Base-by-base conservation (phyloP, 1,140 invertebrate species). In the Agrilus planipennis region DNA sequence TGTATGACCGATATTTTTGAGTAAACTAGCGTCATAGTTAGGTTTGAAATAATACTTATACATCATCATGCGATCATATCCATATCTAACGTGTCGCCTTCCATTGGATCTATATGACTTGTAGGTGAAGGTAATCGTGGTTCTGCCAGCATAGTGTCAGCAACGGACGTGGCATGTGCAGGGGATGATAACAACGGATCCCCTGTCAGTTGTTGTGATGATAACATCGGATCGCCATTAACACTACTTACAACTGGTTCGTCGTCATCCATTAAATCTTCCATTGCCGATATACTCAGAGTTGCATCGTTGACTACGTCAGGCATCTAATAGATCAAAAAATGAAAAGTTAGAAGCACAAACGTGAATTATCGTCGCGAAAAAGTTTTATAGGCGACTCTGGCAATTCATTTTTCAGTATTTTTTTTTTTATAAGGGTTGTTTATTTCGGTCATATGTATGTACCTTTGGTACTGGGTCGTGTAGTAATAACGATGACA, bases 231-330 rank as follows among this genome's bases (percentile, higher is more conserved):
- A 55, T 84, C 80, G 25, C 76, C 75, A 42, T 60, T 60, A 0
- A 57, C 50, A 9, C 69, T 63, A 42, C 74, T 71, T 2, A 79
- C 69, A 0, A 77, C 68, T 37, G 69, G 70, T 11, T 79, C 75
- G 52, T 88, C 84, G 51, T 88, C 84, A 49, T 85, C 82, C 80
- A 86, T 85, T 37, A 84, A 66, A 61, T 86, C 82, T 48, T 84
- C 81, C 43, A 85, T 75, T 44, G 81, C 77, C 42, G 77, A 73
- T 44, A 82, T 68, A 51, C 72, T 77, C 35, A 83, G 61, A 14
- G 65, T 65, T 19, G 72, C 73, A 14, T 71, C 71, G 7, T 63
- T 57, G 20, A 73, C 64, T 11, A 73, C 59, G 37, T 75, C 72
- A 16, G 71, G 70, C 53, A 74, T 69, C 69, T 73, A 51, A 15